Base-by-base conservation (phyloP, 2,797 vertebrate species). In the Muraenolepis orangiensis region DNA sequence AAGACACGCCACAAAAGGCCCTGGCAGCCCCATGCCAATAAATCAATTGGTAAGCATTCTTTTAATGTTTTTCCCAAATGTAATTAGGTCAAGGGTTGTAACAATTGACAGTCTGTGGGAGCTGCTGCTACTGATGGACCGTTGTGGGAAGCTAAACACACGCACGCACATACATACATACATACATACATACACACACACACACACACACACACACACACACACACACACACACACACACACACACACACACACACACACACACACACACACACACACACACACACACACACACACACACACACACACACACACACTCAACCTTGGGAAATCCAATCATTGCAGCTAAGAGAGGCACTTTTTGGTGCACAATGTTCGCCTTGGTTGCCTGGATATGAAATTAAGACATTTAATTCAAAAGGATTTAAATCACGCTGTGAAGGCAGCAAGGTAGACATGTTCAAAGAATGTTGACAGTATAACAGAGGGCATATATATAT, bases 41-140 rank as follows among this genome's bases (percentile, higher is more conserved):
- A 86, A 86, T 85, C 84, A 85, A 87, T 77, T 34, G 31, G 36
- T 81, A 79, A 76, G 29, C 77, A 69, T 31, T 80, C 68, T 80
- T 72, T 76, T 74, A 77, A 80, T 72, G 69, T 34, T 80, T 74
- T 79, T 70, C 66, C 76, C 66, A 75, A 31, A 77, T 76, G 46
- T 71, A 69, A 26, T 75, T 79, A 78, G 74, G 77, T 78, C 76
- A 74, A 69, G 73, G 66, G n/a, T 70, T 16, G 72, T 75, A 74
- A 72, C 30, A 68, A 26, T 70, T 66, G 36, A 78, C 51, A 28
- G 36, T 70, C 18, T 71, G 46, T 70, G 36, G 26, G 28, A 23
- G n/a, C n/a, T n/a, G n/a, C 32, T 76, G 67, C 72, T 10, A 26
- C 16, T 26, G 70, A 29, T 32, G 28, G 68, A 34, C 38, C 40